phyloP scores from a whole-genome alignment of 2,113 vertebrate species.

The Cryptotis parvus region DNA sequence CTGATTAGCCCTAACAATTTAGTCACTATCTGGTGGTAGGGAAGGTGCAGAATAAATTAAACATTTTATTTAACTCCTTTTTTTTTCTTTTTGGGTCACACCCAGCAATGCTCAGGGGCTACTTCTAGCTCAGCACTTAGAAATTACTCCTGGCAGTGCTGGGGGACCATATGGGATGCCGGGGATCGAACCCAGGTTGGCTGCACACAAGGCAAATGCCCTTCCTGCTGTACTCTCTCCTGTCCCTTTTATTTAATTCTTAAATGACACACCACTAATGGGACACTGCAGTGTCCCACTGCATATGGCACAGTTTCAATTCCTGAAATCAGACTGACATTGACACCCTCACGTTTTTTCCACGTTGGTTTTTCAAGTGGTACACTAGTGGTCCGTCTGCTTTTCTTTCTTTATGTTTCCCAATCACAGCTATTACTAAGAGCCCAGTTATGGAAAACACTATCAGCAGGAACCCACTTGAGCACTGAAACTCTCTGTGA shows the following conservation, averaged over 20 bases:
- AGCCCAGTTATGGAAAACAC: neutral
- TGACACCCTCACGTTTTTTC: neutral
- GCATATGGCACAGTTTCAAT: neutral
- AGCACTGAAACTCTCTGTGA: neutral
- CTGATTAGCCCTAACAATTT: constrained; percentile 16
- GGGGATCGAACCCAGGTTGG: too few species aligned
- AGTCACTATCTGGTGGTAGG: neutral
- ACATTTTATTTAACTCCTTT: neutral
- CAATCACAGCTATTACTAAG: neutral
- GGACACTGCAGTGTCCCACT: rapidly evolving
- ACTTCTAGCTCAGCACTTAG: too few species aligned
- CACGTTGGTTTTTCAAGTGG: neutral
- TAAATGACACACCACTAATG: neutral
- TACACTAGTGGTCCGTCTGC: neutral
- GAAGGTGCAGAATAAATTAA: neutral
- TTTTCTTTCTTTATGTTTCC: neutral
- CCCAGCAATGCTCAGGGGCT: too few species aligned
- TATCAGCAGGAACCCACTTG: neutral
- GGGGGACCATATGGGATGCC: too few species aligned
- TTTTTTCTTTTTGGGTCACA: too few species aligned
- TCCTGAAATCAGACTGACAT: neutral
- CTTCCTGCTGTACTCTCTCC: too few species aligned
- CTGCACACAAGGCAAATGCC: too few species aligned
- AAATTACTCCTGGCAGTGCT: too few species aligned
- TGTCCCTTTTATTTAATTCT: constrained; percentile 26